A percentile compares a stretch with the other conserved stretches of the same genome.
Conservation (phyloP, 2,113 vertebrate species). For the Hippocampus mohnikei region DNA sequence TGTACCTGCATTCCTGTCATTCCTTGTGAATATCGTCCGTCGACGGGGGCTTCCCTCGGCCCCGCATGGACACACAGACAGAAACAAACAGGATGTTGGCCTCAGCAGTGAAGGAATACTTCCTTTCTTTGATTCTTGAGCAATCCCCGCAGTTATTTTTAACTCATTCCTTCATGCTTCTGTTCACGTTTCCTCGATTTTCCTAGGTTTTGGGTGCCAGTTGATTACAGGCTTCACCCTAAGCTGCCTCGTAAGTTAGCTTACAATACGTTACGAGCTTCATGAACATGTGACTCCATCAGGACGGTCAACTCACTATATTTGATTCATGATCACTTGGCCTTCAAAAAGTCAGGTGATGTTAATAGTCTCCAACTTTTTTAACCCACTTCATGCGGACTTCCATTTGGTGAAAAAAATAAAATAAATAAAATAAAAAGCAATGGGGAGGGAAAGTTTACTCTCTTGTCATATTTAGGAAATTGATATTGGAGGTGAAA, state of each 20-base stretch:
- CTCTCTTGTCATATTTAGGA: constrained; percentile 23
- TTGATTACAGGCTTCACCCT: constrained; percentile 17
- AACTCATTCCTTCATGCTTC: constrained; percentile 22
- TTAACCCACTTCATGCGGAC: constrained; percentile 31
- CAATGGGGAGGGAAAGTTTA: constrained; percentile 25
- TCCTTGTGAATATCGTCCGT: constrained; percentile 49
- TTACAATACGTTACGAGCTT: constrained; percentile 9
- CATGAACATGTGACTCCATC: constrained; percentile 47
- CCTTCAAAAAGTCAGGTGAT: constrained; percentile 44
- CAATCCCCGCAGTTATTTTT: constrained; percentile 43
- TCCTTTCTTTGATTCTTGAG: constrained; percentile 35
- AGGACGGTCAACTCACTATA: constrained; percentile 40
- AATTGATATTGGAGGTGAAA: constrained; percentile 12
- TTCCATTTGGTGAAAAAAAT: constrained; percentile 27
- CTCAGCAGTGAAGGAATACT: constrained; percentile 27
- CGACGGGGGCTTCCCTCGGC: constrained; percentile 41
- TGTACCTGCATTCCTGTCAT: constrained; percentile 68
- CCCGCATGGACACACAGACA: constrained; percentile 24
- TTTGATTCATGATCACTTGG: constrained; percentile 41
- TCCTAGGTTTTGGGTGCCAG: background rate
- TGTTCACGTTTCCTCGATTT: constrained; percentile 19
- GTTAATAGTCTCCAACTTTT: constrained; percentile 28
- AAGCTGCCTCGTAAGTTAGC: constrained; percentile 7
- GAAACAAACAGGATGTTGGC: constrained; percentile 69
- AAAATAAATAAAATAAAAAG: background rate